Evolutionary conservation across 1,140 invertebrate genomes (phyloP).

Genomic region (Drosophila jambulina): DNA sequence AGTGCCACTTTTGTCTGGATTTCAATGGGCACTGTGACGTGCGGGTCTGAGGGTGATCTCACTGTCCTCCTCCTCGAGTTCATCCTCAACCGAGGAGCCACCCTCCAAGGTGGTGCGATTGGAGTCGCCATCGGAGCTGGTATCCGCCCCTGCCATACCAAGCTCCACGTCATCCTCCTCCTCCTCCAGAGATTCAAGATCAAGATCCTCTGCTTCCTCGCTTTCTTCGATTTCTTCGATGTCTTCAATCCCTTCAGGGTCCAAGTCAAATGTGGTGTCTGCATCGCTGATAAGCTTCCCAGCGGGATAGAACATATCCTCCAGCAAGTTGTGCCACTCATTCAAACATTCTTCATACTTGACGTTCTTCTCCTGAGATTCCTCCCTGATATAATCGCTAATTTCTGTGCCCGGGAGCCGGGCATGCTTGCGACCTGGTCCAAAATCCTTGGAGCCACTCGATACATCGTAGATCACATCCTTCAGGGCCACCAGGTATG

Average conservation of each 20-base stretch:
- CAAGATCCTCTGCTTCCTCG: background rate
- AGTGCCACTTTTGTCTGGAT: conserved; percentile 55
- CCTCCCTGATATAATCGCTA: background rate
- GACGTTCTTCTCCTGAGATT: background rate
- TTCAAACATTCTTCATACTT: background rate
- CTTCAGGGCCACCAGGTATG: conserved; percentile 40
- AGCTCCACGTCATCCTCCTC: background rate
- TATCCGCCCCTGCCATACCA: background rate
- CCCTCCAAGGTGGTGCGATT: background rate
- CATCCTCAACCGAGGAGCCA: background rate
- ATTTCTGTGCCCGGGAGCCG: conserved; percentile 45
- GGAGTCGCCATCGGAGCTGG: conserved; percentile 23
- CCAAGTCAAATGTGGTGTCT: background rate
- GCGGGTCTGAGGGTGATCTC: background rate
- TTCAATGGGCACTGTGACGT: conserved; percentile 20
- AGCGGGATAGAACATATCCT: conserved; percentile 45
- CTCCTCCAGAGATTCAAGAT: background rate
- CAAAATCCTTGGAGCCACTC: conserved; percentile 41
- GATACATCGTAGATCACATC: conserved; percentile 58
- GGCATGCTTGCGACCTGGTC: conserved; percentile 18
- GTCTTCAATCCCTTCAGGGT: background rate
- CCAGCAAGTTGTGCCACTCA: conserved; percentile 40
- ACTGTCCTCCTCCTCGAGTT: background rate
- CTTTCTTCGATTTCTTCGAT: background rate
- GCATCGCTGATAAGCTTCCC: conserved; percentile 12